These are phyloP conservation scores for Zonotrichia leucophrys DNA, from an alignment of 2,113 vertebrate species.

Conservation along the genomic window DNA sequence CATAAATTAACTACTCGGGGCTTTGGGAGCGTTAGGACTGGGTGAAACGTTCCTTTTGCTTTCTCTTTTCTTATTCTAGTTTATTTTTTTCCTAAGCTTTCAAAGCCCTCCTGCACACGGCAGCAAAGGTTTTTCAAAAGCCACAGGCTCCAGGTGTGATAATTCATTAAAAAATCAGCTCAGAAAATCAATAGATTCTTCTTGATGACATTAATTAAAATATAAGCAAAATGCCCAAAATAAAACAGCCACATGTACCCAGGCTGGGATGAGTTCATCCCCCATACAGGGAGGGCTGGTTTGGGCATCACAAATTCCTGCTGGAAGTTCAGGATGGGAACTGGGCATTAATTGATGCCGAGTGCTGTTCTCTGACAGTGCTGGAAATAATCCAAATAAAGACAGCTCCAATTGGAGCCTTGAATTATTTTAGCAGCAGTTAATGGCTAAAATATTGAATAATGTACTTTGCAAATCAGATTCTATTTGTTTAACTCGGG, in stretches of 20 bases:
- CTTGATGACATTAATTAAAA: conserved; percentile 42
- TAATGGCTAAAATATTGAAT: conserved; percentile 80
- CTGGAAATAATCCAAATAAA: conserved; percentile 5
- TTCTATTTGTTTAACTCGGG: conserved; percentile 78
- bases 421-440: conserved; percentile 78
- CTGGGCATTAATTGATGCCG: background rate
- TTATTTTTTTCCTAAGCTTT: background rate
- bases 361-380: background rate
- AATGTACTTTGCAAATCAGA: conserved; percentile 81
- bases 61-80: background rate
- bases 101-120: background rate
- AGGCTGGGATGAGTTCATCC: background rate
- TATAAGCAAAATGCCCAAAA: background rate
- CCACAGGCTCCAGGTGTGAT: background rate
- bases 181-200: background rate
- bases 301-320: background rate
- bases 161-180: conserved; percentile 11
- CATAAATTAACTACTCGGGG: conserved; percentile 85
- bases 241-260: background rate
- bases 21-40: conserved; percentile 67
- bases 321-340: background rate
- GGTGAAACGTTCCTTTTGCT: conserved; percentile 70
- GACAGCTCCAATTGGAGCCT: conserved; percentile 76
- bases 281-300: background rate
- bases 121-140: background rate